Percentiles rank a stretch among this genome's conserved stretches.
These are phyloP conservation scores for Pediacus dermestoides DNA, from an alignment of 2,888 invertebrate genomes.

Conservation along the genomic window DNA sequence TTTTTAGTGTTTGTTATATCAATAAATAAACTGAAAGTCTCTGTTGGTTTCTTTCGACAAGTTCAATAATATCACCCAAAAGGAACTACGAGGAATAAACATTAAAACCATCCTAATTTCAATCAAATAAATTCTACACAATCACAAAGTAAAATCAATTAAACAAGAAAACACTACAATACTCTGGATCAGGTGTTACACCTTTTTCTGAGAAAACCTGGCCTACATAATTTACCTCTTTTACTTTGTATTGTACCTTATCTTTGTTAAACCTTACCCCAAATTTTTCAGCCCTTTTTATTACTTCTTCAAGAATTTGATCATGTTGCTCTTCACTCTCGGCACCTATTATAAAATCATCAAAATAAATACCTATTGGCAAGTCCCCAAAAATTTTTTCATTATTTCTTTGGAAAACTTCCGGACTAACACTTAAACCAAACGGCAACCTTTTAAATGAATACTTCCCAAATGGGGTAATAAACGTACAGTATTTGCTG, in stretches of 20 bases:
- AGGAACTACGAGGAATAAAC: no score
- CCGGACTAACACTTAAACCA: conserved; percentile 19
- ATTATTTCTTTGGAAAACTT: conserved; percentile 27
- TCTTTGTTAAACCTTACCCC: conserved; percentile 30
- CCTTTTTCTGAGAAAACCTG: conserved; percentile 20
- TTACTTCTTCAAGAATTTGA: conserved; percentile 21
- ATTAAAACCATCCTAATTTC: no score
- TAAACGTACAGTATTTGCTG: conserved; percentile 22
- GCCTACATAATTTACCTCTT: conserved; percentile 32
- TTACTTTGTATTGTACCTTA: conserved; percentile 27
- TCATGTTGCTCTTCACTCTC: conserved; percentile 20
- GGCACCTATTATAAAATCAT: conserved; percentile 26
- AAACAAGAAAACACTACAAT: no score
- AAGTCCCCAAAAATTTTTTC: conserved; percentile 25
- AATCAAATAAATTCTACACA: no score
- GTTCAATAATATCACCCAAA: no score
- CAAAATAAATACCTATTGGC: conserved; percentile 28
- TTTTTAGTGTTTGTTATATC: no score
- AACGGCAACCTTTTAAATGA: conserved; percentile 22
- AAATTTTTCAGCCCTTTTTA: conserved; percentile 21
- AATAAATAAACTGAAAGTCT: no score
- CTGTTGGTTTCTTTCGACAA: no score
- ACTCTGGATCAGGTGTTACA: conserved; percentile 22
- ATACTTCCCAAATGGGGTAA: conserved; percentile 25
- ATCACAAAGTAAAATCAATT: no score